Base-by-base conservation (phyloP, 2,888 invertebrate species). In the Ethmia dodecea region DNA sequence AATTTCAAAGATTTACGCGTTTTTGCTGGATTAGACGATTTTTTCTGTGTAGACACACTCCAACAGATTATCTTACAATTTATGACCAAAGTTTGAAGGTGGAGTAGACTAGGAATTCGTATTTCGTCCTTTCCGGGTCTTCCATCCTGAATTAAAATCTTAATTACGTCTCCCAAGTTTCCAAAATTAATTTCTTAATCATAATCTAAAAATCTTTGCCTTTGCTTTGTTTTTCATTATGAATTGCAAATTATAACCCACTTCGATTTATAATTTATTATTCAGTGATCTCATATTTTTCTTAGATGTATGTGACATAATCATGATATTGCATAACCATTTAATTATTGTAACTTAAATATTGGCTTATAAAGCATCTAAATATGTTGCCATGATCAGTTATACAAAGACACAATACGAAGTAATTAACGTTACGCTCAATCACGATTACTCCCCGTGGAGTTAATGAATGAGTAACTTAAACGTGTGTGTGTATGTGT, bases 91-190 rank as follows among this genome's bases (percentile, higher is more conserved):
- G 61, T 80, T 81, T 55, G 53, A 46, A 55, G 65, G 64, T 61
- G 58, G 32, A 28, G 24, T 35, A n/a, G n/a, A n/a, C n/a, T n/a
- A 40, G 31, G 39, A 44, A 56, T 61, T 63, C 62, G 59, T 65
- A 70, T 71, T 71, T 67, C 61, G 60, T 63, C 55, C 65, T 66
- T 51, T 56, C 54, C 55, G 54, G 48, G 60, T 55, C 57, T 61
- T 56, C 55, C 49, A 45, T 43, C 55, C 56, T 47, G 70, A 77
- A 81, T 81, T 77, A 73, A 74, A 78, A 80, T 79, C 76, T 79
- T 78, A 79, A 81, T 79, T 73, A 71, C 68, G 60, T 41, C 49
- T 63, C 58, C n/a, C 51, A 74, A 79, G 62, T 78, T 79, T 67
- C 60, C 52, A 45, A 66, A 61, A 73, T 77, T 72, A 67, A 76